Base-by-base conservation (phyloP, 1,140 invertebrate genomes). In the Bombus superbus region DNA sequence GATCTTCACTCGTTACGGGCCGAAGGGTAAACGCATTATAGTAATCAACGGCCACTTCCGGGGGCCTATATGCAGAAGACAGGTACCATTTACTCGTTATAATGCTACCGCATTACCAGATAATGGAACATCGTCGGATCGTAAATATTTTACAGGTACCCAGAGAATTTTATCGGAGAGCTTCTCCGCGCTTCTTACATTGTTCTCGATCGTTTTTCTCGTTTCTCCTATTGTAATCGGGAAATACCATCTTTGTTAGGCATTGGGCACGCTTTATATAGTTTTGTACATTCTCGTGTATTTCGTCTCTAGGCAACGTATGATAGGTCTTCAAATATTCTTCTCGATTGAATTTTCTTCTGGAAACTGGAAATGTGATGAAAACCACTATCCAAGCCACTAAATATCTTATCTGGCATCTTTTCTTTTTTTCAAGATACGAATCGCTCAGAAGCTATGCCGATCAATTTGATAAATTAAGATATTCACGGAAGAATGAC, bases 21-120 rank as follows among this genome's bases (percentile, higher is more conserved):
- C 40, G 81, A 77, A 71, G 82, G 81, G 82, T 88, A 81, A 83
- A 71, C 82, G 86, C 90, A 92, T 93, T 92, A 93, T 85, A 90
- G 91, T 93, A 89, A 92, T 94, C 91, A 91, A 88, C 87, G 89
- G 69, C 35, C 78, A 92, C 92, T 93, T 93, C 92, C 92, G 89
- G 91, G 92, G 74, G 69, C 76, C 83, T 83, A 78, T 89, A 91
- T 89, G 87, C 85, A 85, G 83, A 89, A 91, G 91, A 91, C 91
- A 93, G 89, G 87, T 91, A 93, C 86, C 89, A 93, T 91, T 94
- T 94, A 94, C 91, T 91, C 78, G 91, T 92, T 93, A 92, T 94
- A 94, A 94, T 92, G 89, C 91, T 92, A 89, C 87, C 88, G 91
- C 90, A 91, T 92, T 94, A 92, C 91, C 89, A 88, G 91, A 94